Evolutionary conservation across 2,888 invertebrate species (phyloP).

Genomic region (Erynnis tages): DNA sequence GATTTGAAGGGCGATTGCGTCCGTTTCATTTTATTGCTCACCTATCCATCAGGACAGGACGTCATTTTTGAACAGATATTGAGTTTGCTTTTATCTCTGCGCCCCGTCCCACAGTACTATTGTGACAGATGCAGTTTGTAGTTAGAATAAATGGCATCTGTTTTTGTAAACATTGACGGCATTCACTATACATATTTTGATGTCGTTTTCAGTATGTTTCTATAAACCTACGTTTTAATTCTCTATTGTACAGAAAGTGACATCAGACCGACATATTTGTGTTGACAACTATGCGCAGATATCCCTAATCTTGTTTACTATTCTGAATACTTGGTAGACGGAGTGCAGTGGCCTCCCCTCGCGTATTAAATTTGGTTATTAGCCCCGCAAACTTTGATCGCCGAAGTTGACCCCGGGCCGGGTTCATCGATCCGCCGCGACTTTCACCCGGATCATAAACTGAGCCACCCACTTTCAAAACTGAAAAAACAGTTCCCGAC

Average conservation of each 20-base stretch:
- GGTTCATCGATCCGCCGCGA: constrained; percentile 76
- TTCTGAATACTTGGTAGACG: constrained; percentile 40
- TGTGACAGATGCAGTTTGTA: not conserved
- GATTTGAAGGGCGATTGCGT: constrained; percentile 1
- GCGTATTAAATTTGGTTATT: constrained; percentile 77
- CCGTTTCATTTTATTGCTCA: constrained; percentile 11
- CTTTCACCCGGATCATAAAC: constrained; percentile 81
- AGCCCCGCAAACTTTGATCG: constrained; percentile 75
- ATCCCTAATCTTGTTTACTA: constrained; percentile 13
- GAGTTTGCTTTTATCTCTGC: not conserved
- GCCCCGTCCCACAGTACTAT: not conserved
- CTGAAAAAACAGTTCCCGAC: constrained; percentile 78
- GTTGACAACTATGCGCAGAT: constrained; percentile 4
- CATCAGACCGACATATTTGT: not conserved
- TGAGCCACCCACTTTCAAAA: constrained; percentile 81
- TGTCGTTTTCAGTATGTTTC: no score
- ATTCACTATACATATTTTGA: no score
- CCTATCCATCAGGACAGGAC: constrained; percentile 3
- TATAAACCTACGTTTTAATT: no score
- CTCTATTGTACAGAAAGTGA: no score
- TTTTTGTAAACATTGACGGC: no score
- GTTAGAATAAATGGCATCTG: no score
- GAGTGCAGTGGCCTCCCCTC: constrained; percentile 58
- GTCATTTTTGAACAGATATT: not conserved
- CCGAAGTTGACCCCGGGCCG: constrained; percentile 67